Base-by-base conservation (phyloP, 1,140 invertebrate species). In the Scaptodrosophila lebanonensis region DNA sequence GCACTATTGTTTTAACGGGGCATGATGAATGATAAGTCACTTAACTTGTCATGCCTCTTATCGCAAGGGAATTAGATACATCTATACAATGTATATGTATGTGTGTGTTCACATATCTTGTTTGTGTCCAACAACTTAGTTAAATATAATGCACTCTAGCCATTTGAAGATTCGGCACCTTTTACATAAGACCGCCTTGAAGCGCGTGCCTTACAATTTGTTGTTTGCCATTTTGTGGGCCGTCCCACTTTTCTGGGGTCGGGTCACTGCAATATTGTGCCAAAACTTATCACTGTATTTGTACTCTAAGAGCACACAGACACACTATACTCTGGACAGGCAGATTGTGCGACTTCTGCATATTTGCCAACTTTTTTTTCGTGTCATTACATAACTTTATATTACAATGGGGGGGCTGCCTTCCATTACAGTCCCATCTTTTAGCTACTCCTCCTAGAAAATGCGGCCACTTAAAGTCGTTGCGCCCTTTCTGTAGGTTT, bases 131-230 rank as follows among this genome's bases (percentile, higher is more conserved):
- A n/a, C n/a, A n/a, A n/a, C n/a, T n/a, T n/a, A n/a, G n/a, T n/a
- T n/a, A n/a, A n/a, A 25, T 25, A 25, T 8, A 25, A 25, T 27
- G 13, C 36, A n/a, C n/a, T n/a, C 44, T 36, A 54, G 54, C 72
- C 73, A 77, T 43, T 77, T 77, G 72, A 79, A 67, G 52, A 76
- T 71, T 77, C 71, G 72, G 66, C 71, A 76, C 22, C 22, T 22
- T 70, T 66, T 63, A 63, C 63, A 67, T 68, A 79, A 64, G 42
- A 48, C n/a, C n/a, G n/a, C n/a, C n/a, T n/a, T n/a, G n/a, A n/a
- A n/a, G n/a, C n/a, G n/a, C n/a, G n/a, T n/a, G n/a, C n/a, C n/a
- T n/a, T n/a, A 29, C 5, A 29, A 29, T 5, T 29, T 9, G 27
- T 5, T 9, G 27, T 9, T 29, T 29, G 27, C 5, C 27, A 29